Evolutionary conservation across 2,888 invertebrate species (phyloP).

Genomic region (Rambutsinella grinnellia): DNA sequence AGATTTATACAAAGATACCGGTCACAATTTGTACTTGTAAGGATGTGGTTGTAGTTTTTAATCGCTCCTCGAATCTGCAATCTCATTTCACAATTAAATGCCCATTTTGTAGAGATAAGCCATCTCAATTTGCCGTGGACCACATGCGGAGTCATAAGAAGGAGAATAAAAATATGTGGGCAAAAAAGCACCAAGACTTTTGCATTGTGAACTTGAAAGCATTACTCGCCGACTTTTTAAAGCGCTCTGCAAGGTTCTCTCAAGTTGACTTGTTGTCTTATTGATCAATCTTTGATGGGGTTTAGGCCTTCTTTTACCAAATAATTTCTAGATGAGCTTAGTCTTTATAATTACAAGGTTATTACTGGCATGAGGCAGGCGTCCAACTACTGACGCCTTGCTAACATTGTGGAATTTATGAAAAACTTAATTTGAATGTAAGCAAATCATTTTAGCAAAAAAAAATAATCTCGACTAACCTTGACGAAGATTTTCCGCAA

Average conservation of each 20-base stretch:
- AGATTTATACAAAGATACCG: not conserved
- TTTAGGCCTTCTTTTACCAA: not conserved
- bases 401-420: not conserved
- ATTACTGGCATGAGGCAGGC: not conserved
- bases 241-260: not conserved
- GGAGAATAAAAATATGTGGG: not conserved
- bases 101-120: constrained; percentile 41
- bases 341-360: too few species aligned
- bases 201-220: not conserved
- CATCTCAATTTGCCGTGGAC: constrained; percentile 38
- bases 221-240: not conserved
- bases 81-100: constrained; percentile 54
- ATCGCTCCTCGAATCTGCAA: constrained; percentile 43
- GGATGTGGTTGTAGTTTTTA: not conserved
- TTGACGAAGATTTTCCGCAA: constrained; percentile 65
- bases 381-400: too few species aligned
- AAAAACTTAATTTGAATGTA: too few species aligned
- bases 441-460: not conserved
- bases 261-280: not conserved
- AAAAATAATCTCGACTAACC: constrained; percentile 49
- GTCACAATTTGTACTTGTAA: not conserved
- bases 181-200: too few species aligned
- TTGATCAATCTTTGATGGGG: not conserved
- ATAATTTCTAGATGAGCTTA: too few species aligned
- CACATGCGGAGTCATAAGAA: constrained; percentile 38